Evolutionary conservation across 2,797 vertebrate species (phyloP).

Genomic region (Enteromius fasciolatus): DNA sequence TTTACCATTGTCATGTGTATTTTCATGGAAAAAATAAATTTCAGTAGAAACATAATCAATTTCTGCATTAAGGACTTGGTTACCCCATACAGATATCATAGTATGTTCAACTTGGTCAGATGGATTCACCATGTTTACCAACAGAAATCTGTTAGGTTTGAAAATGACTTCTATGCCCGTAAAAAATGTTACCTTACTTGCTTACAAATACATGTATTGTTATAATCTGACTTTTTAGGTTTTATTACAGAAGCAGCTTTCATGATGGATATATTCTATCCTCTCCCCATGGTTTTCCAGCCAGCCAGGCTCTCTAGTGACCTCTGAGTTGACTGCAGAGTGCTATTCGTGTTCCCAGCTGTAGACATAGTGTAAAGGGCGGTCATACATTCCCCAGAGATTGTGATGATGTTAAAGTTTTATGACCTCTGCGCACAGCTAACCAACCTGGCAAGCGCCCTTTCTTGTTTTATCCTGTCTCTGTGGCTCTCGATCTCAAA

Average conservation of each 20-base stretch:
- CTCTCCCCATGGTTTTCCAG: background rate
- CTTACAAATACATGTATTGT: background rate
- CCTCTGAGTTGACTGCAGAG: slow-evolving; percentile 22
- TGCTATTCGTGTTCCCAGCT: slow-evolving; percentile 11
- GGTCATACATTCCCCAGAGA: slow-evolving; percentile 25
- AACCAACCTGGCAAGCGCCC: slow-evolving; percentile 12
- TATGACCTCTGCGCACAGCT: slow-evolving; percentile 8
- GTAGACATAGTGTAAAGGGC: slow-evolving; percentile 19
- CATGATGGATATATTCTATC: background rate
- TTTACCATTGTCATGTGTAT: background rate
- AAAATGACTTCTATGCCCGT: background rate
- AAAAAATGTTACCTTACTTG: background rate
- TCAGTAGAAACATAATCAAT: background rate
- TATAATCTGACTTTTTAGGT: background rate
- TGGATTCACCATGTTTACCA: background rate
- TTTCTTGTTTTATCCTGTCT: slow-evolving; percentile 15
- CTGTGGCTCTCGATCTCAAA: background rate
- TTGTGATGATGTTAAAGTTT: slow-evolving; percentile 42
- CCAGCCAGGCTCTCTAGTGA: background rate
- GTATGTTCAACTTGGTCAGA: background rate
- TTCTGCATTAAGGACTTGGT: background rate
- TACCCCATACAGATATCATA: background rate
- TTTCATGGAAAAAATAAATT: background rate
- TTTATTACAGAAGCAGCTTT: background rate
- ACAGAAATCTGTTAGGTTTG: background rate